A percentile compares a stretch with the other conserved stretches of the same genome.
Evolutionary conservation across 2,113 vertebrate species (phyloP).

Genomic region (Platichthys stellatus): DNA sequence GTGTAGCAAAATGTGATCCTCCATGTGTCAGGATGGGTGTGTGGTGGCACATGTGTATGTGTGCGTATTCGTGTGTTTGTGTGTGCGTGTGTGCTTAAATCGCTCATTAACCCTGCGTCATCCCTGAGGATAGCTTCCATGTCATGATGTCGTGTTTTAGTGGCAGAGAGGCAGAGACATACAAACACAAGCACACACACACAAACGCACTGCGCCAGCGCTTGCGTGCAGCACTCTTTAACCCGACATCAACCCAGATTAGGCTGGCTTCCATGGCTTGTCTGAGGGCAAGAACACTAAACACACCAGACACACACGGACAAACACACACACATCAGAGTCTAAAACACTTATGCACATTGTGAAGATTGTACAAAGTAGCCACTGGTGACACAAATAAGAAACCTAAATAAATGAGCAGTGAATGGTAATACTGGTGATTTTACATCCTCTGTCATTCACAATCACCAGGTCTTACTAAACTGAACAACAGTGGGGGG

Average conservation of each 20-base stretch:
- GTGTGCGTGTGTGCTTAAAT: slow-evolving; percentile 27
- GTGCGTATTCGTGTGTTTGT: slow-evolving; percentile 15
- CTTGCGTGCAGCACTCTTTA: slow-evolving; percentile 37
- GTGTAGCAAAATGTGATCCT: slow-evolving; percentile 16
- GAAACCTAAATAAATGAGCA: neutral
- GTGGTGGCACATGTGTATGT: neutral
- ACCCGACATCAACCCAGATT: slow-evolving; percentile 28
- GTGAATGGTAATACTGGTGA: no score
- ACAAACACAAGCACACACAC: slow-evolving; percentile 19
- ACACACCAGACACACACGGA: neutral
- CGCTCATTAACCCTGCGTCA: slow-evolving; percentile 30
- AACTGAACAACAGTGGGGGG: no score
- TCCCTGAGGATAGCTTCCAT: slow-evolving; percentile 28
- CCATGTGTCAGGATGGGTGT: slow-evolving; percentile 16
- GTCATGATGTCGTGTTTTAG: slow-evolving; percentile 28
- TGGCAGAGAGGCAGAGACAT: slow-evolving; percentile 7
- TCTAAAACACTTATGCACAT: neutral
- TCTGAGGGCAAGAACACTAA: neutral
- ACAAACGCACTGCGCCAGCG: slow-evolving; percentile 21
- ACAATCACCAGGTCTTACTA: no score
- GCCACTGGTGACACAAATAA: neutral
- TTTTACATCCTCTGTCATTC: neutral
- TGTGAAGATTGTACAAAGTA: neutral
- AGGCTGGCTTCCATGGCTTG: slow-evolving; percentile 24
- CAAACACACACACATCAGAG: neutral